Evolutionary conservation across 92 coral and sea anemone species (phyloP), one percentile per base, ranked within the genome.

Genomic region (Epizoanthus scotinus): DNA sequence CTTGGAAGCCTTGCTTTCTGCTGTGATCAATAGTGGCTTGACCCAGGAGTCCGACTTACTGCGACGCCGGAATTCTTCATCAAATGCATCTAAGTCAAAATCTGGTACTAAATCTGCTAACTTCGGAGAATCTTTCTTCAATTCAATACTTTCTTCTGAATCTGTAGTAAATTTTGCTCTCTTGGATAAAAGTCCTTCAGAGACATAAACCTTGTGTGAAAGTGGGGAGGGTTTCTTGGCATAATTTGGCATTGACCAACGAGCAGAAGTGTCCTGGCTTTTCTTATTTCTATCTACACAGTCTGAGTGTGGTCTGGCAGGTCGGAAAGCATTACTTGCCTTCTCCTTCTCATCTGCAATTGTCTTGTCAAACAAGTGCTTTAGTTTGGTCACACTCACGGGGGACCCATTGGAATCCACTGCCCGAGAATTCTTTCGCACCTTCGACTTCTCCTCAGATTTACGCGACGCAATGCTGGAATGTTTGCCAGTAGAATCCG

Each of bases 231-330:
- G 61, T 74, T 90, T 93, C 88, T 90, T 93, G 80, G 86, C 90
- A 81, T 90, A 93, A 40, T 65, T 90, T 25, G 97, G 97, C 71
- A 93, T 82, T 34, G 97, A 93, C 97, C 97, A 93, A 26, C 97
- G 83, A n/a, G 63, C 87, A 29, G 73, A 31, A 6, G 20, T 34
- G 29, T 60, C 69, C 67, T 84, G 83, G 26, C 63, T 65, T 84
- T 72, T 84, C 40, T 57, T 72, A 47, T 67, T 34, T 40, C 21
- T 72, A 8, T 67, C 91, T 53, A 85, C 91, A 22, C 91, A 92
- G 44, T 89, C 78, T 61, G 97, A 92, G 34, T 92, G 86, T 77
- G 91, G 85, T 63, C 91, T 90, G 71, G 54, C 78, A 8, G 67
- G 72, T 55, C 78, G 78, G 63, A 62, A 84, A 61, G 83, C 31